phyloP scores from a whole-genome alignment of 1,140 invertebrate species.

The Nasonia longicornis region DNA sequence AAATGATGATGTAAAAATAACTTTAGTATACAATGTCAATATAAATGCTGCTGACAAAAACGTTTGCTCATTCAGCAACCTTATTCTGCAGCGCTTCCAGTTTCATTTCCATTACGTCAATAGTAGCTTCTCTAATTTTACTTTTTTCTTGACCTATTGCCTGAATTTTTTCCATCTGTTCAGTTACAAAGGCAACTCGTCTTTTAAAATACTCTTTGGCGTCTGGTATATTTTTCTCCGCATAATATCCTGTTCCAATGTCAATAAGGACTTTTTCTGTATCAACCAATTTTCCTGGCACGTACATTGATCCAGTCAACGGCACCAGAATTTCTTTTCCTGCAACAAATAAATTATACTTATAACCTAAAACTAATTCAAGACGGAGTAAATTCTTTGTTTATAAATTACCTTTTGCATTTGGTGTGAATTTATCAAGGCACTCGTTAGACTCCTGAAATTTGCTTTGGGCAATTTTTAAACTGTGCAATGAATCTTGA shows the following conservation, averaged over 20 bases:
- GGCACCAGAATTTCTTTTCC: conserved; percentile 88
- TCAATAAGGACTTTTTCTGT: conserved; percentile 89
- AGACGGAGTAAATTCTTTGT: not conserved
- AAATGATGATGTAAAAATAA: not conserved
- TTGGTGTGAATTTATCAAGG: conserved; percentile 82
- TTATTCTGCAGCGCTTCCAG: conserved; percentile 64
- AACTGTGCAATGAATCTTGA: conserved; percentile 87
- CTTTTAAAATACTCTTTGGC: conserved; percentile 93
- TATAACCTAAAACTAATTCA: conserved; percentile 1
- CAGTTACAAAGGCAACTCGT: conserved; percentile 89
- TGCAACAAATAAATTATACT: conserved; percentile 46
- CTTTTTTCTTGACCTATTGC: conserved; percentile 86
- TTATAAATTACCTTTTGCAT: conserved; percentile 73
- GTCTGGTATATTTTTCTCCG: conserved; percentile 85
- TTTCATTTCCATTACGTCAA: conserved; percentile 79
- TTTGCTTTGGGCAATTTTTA: conserved; percentile 91
- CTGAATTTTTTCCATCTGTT: conserved; percentile 96
- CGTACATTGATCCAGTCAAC: conserved; percentile 94
- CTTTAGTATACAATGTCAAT: not conserved
- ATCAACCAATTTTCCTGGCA: conserved; percentile 86
- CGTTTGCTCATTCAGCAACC: conserved; percentile 48
- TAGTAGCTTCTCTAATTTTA: conserved; percentile 84
- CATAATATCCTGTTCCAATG: conserved; percentile 95
- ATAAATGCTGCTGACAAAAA: not conserved
- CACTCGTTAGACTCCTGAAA: conserved; percentile 89